phyloP scores from a whole-genome alignment of 2,888 invertebrate species.

The Liopterus haemorrhoidalis region DNA sequence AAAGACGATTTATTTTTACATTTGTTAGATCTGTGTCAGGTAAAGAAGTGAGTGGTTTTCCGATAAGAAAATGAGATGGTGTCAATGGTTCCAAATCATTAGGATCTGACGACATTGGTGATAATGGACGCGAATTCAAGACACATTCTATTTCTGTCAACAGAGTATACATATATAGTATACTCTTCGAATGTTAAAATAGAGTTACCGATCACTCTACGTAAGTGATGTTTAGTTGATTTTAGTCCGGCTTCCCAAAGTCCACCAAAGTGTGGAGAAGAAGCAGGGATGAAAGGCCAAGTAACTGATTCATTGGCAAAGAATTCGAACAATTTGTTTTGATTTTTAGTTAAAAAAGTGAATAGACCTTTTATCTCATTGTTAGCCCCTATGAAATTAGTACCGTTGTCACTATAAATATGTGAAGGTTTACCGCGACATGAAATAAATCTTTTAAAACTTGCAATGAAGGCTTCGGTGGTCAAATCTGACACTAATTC shows the following conservation, averaged over 20 bases:
- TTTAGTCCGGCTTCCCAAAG: conserved; percentile 2
- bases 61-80: conserved; percentile 7
- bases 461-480: conserved; percentile 27
- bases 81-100: conserved; percentile 1
- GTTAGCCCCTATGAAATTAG: conserved; percentile 28
- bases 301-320: background rate
- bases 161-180: conserved; percentile 5
- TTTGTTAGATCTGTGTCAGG: background rate
- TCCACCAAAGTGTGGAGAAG: background rate
- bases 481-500: conserved; percentile 26
- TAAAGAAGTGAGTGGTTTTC: background rate
- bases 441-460: conserved; percentile 27
- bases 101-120: background rate
- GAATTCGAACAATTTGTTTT: background rate
- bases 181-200: conserved; percentile 4
- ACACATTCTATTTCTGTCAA: conserved; percentile 16
- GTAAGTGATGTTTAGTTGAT: conserved; percentile 2
- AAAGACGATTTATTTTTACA: background rate
- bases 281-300: conserved; percentile 1
- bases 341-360: background rate
- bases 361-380: background rate
- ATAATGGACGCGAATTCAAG: conserved; percentile 21
- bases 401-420: conserved; percentile 29
- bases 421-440: conserved; percentile 26
- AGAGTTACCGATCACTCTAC: background rate